Percentiles rank a stretch among this genome's conserved stretches.
Conservation (phyloP, 2,113 vertebrate genomes). For the Psammodynastes pulverulentus region DNA sequence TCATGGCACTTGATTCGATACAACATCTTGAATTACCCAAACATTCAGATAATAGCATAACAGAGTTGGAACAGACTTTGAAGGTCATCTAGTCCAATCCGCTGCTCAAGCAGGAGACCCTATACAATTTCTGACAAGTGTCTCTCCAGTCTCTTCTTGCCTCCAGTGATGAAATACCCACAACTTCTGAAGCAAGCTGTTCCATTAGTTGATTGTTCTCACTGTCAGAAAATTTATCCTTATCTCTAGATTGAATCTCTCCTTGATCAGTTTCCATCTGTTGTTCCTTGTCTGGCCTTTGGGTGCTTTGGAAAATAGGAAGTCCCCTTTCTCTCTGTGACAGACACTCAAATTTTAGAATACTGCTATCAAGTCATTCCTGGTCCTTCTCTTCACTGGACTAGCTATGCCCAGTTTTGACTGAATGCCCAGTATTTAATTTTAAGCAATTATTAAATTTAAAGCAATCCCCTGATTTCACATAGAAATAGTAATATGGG, state of each 20-base stretch:
- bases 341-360: not conserved
- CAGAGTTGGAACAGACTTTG: not conserved
- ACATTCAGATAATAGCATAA: not conserved
- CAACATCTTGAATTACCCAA: not conserved
- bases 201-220: not conserved
- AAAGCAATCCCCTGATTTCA: not conserved
- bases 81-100: not conserved
- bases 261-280: not conserved
- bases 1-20: not conserved
- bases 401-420: not conserved
- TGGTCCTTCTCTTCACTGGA: not conserved
- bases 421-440: not conserved
- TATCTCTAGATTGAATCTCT: not conserved
- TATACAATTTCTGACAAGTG: not conserved
- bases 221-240: not conserved
- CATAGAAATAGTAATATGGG: not conserved
- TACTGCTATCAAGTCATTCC: not conserved
- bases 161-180: not conserved
- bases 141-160: not conserved
- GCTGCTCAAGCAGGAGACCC: not conserved
- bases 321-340: not conserved
- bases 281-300: not conserved
- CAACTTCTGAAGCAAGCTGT: too few species aligned
- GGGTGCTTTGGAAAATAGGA: not conserved
- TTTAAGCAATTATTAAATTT: not conserved